phyloP scores from a whole-genome alignment of 1,140 invertebrate species.

The Drosophila chauvacae region DNA sequence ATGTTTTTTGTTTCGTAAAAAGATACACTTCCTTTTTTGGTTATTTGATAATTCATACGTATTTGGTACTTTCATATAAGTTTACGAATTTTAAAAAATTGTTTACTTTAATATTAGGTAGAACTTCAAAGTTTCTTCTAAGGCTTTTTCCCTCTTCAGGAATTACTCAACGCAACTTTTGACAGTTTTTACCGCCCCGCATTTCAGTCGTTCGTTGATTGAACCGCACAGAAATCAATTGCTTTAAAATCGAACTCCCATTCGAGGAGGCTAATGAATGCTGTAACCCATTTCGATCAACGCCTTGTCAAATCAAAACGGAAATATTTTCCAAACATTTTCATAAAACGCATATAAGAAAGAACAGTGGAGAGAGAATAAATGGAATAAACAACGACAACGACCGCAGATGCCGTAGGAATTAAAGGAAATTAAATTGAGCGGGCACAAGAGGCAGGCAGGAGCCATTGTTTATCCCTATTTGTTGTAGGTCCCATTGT shows the following conservation, averaged over 20 bases:
- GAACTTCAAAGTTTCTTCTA: background rate
- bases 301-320: conserved; percentile 69
- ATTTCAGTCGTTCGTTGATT: conserved; percentile 59
- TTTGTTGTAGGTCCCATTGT: conserved; percentile 32
- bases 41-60: background rate
- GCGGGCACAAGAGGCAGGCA: conserved; percentile 36
- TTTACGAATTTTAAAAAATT: too few species aligned
- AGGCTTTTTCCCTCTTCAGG: background rate
- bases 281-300: conserved; percentile 74
- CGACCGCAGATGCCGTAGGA: conserved; percentile 39
- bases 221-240: conserved; percentile 55
- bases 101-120: background rate
- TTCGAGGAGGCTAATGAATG: conserved; percentile 53
- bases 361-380: conserved; percentile 15
- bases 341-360: conserved; percentile 37
- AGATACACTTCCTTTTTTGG: background rate
- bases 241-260: conserved; percentile 36
- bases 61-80: too few species aligned
- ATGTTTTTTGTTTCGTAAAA: background rate
- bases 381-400: conserved; percentile 32
- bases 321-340: conserved; percentile 83
- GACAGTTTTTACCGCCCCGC: conserved; percentile 8
- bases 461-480: conserved; percentile 48
- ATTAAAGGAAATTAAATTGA: conserved; percentile 80
- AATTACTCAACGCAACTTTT: conserved; percentile 13